phyloP scores from a whole-genome alignment of 2,113 vertebrate species.

The Peucedramus taeniatus region DNA sequence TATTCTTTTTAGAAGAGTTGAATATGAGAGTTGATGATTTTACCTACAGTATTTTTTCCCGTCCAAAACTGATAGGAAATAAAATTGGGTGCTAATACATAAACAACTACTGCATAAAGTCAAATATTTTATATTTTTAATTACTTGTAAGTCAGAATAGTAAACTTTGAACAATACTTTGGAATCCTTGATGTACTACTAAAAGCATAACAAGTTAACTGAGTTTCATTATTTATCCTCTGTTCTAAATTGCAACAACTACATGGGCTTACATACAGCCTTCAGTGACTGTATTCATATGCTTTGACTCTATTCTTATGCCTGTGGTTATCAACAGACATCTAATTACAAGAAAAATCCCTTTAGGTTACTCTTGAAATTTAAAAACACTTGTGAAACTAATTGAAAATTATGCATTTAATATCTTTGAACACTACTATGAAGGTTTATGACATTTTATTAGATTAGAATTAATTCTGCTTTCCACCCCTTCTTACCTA shows the following conservation, averaged over 20 bases:
- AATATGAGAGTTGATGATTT: background rate
- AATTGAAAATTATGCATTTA: background rate
- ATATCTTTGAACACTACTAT: background rate
- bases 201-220: background rate
- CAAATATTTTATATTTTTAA: background rate
- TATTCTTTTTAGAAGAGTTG: background rate
- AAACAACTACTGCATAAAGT: background rate
- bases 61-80: accelerated
- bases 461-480: background rate
- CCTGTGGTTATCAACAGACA: background rate
- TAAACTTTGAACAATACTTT: background rate
- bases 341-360: background rate
- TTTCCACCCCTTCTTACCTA: background rate
- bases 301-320: background rate
- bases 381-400: background rate
- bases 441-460: background rate
- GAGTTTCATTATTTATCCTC: background rate
- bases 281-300: background rate
- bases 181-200: background rate
- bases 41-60: background rate
- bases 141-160: background rate
- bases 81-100: background rate
- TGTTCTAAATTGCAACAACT: background rate
- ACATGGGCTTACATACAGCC: background rate
- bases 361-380: background rate